Evolutionary conservation across 2,113 vertebrate genomes (phyloP), one percentile per base, ranked within the genome.

Genomic region (Eretmochelys imbricata): DNA sequence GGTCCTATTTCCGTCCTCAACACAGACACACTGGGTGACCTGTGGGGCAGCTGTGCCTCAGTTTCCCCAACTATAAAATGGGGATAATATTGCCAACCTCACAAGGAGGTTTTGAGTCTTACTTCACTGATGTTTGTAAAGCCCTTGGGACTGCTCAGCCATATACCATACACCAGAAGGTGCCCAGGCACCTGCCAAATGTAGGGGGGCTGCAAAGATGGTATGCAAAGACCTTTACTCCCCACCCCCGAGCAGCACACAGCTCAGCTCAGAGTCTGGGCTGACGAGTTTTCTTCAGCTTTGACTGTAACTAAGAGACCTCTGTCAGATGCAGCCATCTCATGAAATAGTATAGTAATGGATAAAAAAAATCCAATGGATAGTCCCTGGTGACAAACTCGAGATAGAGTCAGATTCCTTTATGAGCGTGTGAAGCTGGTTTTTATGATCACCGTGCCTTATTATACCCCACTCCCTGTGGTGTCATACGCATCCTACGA

Each of bases 221-320:
- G 17, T 5, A 2, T 20, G 31, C 14, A 16, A 35, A 8, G 31
- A 17, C 62, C 62, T 69, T n/a, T 69, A 20, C 25, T 4, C 19
- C 24, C 17, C 88, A 0, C 0, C 42, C 8, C 51, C 1, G 27
- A 12, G 4, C 54, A 0, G 0, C 0, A 0, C 46, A 8, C 65
- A 85, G 10, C 55, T 51, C 42, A 57, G 62, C 38, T 82, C 79
- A 86, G 27, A 86, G 81, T 46, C 6, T 80, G 85, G 19, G 75
- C 62, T 3, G 27, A 79, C 0, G 1, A 76, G 42, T 49, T 72
- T 69, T 2, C 0, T 35, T 78, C 82, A 86, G 78, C n/a, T 72
- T 86, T 72, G 57, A 9, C 55, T 84, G 88, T 38, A 88, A 19
- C 51, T 8, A 13, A 81, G 80, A 53, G 54, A 55, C 49, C 1